These are phyloP conservation scores for Scartelaos histophorus DNA, from an alignment of 2,113 vertebrate genomes.

Conservation along the genomic window DNA sequence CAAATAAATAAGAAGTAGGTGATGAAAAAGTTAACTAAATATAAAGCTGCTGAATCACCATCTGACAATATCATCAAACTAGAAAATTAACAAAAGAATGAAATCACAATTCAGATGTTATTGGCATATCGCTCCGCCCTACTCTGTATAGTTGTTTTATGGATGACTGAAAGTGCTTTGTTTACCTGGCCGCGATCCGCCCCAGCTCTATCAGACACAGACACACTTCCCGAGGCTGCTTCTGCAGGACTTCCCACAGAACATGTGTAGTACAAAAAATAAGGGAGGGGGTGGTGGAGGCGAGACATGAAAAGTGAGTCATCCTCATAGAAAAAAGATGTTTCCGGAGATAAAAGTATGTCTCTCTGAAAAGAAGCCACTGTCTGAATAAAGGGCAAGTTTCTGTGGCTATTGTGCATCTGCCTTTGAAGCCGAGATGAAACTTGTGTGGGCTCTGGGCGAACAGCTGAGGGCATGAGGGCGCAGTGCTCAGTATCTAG, in stretches of 20 bases:
- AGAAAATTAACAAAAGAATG: no score
- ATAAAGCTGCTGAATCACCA: no score
- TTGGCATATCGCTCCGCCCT: no score
- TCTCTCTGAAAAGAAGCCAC: constrained; percentile 26
- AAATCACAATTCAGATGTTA: no score
- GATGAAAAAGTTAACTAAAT: no score
- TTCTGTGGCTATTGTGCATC: constrained; percentile 41
- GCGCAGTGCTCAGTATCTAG: constrained; percentile 15
- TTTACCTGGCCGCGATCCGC: constrained; percentile 90
- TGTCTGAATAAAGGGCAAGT: constrained; percentile 17
- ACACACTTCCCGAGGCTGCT: constrained; percentile 94
- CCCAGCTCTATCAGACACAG: constrained; percentile 96
- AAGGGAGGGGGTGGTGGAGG: constrained; percentile 1
- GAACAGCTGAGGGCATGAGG: constrained; percentile 48
- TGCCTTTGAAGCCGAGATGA: constrained; percentile 50
- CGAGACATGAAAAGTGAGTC: constrained; percentile 17
- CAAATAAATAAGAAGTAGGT: no score
- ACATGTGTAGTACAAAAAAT: constrained; percentile 31
- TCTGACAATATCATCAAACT: no score
- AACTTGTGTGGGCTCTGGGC: constrained; percentile 48
- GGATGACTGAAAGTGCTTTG: background rate
- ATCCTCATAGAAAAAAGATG: constrained; percentile 48
- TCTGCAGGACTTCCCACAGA: constrained; percentile 86
- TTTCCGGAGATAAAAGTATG: constrained; percentile 53
- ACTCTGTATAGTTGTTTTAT: background rate